Conservation (phyloP, 2,113 vertebrate genomes). For the Indicator indicator region DNA sequence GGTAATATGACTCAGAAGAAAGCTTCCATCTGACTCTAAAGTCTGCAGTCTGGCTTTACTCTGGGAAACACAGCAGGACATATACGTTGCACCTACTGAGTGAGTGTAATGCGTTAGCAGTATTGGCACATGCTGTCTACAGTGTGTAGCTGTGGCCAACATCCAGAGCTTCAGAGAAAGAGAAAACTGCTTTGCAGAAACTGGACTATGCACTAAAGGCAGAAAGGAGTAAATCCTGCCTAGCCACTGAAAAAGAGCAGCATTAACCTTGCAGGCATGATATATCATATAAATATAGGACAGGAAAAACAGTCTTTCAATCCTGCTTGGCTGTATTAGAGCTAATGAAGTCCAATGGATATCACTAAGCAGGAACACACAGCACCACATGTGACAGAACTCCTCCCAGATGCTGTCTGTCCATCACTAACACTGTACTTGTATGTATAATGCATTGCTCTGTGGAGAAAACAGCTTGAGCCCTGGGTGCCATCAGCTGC, state of each 20-base stretch:
- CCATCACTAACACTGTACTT: background rate
- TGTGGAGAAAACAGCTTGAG: rapidly evolving
- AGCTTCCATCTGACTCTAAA: rapidly evolving
- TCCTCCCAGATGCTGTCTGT: background rate
- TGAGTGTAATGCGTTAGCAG: background rate
- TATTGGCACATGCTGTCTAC: rapidly evolving
- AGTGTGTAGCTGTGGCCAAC: background rate
- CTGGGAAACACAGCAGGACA: background rate
- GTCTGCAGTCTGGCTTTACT: background rate
- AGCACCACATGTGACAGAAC: background rate
- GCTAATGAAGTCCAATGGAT: background rate
- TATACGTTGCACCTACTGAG: rapidly evolving
- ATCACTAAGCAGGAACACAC: background rate
- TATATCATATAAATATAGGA: background rate
- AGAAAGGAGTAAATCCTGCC: background rate
- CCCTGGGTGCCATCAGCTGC: background rate
- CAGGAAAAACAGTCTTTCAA: background rate
- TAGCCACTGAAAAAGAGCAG: background rate
- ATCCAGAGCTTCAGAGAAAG: background rate
- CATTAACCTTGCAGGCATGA: background rate
- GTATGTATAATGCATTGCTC: background rate
- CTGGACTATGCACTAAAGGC: background rate
- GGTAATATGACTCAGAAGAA: background rate
- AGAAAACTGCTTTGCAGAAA: background rate
- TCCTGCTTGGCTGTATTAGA: background rate